Conservation (phyloP, 2,888 invertebrate species). For the Bellardia bayeri region DNA sequence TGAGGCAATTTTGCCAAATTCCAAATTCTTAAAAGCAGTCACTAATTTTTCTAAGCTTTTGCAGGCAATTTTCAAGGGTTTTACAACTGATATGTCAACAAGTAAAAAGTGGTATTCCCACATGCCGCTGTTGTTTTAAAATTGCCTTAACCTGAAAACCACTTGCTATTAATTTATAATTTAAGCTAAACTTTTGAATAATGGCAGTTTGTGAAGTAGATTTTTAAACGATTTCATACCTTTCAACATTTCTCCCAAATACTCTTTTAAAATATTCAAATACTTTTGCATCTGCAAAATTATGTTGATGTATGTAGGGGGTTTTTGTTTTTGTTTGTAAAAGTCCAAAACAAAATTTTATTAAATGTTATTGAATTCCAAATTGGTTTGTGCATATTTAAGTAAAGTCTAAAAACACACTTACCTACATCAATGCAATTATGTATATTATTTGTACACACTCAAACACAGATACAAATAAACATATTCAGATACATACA, state of each 20-base stretch:
- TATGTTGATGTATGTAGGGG: neutral
- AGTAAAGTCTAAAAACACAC: constrained; percentile 28
- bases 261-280: neutral
- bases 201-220: neutral
- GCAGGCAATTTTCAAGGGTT: too few species aligned
- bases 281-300: constrained; percentile 1
- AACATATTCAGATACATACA: constrained; percentile 12
- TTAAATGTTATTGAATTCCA: constrained; percentile 29
- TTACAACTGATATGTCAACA: too few species aligned
- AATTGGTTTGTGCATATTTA: constrained; percentile 37
- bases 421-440: neutral
- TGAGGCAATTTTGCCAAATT: too few species aligned
- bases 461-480: neutral
- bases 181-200: too few species aligned
- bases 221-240: neutral
- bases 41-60: too few species aligned
- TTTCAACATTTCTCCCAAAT: constrained; percentile 8
- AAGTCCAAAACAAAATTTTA: constrained; percentile 38
- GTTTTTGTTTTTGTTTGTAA: neutral
- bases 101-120: too few species aligned
- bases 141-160: too few species aligned
- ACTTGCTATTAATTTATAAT: too few species aligned
- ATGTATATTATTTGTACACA: neutral
- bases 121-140: too few species aligned
- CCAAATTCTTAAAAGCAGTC: too few species aligned